phyloP scores from a whole-genome alignment of 2,113 vertebrate species.

The Nannobrachium achirus region DNA sequence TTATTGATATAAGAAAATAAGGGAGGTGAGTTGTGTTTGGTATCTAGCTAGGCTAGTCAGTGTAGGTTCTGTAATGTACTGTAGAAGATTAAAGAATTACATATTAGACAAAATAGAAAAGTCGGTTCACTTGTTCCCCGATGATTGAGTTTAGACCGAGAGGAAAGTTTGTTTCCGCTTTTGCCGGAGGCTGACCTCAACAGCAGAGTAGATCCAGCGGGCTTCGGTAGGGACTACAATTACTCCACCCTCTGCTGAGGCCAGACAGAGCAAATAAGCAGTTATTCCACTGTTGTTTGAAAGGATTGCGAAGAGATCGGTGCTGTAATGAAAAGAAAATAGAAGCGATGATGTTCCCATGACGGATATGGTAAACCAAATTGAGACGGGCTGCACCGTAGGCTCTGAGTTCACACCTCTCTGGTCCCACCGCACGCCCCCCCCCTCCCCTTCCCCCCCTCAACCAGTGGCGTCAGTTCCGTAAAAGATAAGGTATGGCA shows the following conservation, averaged over 20 bases:
- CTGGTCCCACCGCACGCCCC: slow-evolving; percentile 49
- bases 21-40: no score
- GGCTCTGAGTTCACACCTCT: slow-evolving; percentile 78
- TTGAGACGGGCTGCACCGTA: slow-evolving; percentile 60
- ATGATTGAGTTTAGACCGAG: slow-evolving; percentile 57
- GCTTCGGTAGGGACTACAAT: slow-evolving; percentile 40
- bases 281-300: slow-evolving; percentile 80
- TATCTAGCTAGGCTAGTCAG: no score
- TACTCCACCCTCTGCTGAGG: slow-evolving; percentile 56
- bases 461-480: no score
- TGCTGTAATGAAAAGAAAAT: slow-evolving; percentile 84
- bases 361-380: slow-evolving; percentile 77
- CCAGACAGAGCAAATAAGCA: slow-evolving; percentile 75
- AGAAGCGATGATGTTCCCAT: slow-evolving; percentile 79
- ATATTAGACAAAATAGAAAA: neutral
- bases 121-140: slow-evolving; percentile 32
- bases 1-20: no score
- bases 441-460: no score
- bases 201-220: slow-evolving; percentile 41
- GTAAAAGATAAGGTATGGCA: no score
- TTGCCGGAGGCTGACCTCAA: slow-evolving; percentile 30
- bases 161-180: slow-evolving; percentile 58
- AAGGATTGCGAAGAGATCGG: slow-evolving; percentile 74
- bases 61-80: no score
- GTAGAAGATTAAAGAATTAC: neutral